Percentiles rank a stretch among this genome's conserved stretches.
Evolutionary conservation across 1,140 invertebrate genomes (phyloP).

Genomic region (Temnothorax longispinosus): DNA sequence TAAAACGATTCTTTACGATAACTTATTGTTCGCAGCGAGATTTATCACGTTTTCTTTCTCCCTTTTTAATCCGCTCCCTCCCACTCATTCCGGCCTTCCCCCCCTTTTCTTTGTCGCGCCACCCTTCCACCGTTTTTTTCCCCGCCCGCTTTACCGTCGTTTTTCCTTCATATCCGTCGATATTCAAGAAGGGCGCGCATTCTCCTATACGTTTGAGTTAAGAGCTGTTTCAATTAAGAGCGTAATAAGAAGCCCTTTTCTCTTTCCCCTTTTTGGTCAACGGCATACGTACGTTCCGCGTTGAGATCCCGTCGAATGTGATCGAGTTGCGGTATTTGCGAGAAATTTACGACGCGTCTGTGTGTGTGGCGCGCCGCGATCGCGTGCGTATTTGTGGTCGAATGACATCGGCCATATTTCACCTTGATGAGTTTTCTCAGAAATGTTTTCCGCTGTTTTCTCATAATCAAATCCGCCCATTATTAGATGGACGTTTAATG

Average conservation of each 20-base stretch:
- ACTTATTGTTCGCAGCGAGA: conserved; percentile 72
- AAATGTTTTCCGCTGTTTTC: conserved; percentile 43
- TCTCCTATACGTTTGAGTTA: conserved; percentile 38
- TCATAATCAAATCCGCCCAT: conserved; percentile 18
- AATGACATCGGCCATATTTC: conserved; percentile 38
- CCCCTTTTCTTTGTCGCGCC: neutral
- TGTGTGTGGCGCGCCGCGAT: conserved; percentile 17
- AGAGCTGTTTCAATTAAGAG: conserved; percentile 73
- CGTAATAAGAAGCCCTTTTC: conserved; percentile 64
- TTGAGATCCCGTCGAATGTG: conserved; percentile 62
- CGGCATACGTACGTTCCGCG: conserved; percentile 35
- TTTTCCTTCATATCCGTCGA: conserved; percentile 23
- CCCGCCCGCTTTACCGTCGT: neutral
- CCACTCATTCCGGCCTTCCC: neutral
- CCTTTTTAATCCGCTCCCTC: neutral
- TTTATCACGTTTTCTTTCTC: conserved; percentile 66
- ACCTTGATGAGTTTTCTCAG: conserved; percentile 53
- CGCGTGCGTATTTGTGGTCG: conserved; percentile 44
- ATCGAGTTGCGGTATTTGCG: conserved; percentile 67
- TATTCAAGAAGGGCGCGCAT: conserved; percentile 63
- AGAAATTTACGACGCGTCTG: conserved; percentile 59
- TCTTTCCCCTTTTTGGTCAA: neutral
- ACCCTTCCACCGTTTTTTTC: neutral
- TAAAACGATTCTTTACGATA: conserved; percentile 74
- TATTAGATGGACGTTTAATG: conserved; percentile 3